phyloP scores from a whole-genome alignment of 2,797 vertebrate genomes.

The Neosilurus mollespiculum region DNA sequence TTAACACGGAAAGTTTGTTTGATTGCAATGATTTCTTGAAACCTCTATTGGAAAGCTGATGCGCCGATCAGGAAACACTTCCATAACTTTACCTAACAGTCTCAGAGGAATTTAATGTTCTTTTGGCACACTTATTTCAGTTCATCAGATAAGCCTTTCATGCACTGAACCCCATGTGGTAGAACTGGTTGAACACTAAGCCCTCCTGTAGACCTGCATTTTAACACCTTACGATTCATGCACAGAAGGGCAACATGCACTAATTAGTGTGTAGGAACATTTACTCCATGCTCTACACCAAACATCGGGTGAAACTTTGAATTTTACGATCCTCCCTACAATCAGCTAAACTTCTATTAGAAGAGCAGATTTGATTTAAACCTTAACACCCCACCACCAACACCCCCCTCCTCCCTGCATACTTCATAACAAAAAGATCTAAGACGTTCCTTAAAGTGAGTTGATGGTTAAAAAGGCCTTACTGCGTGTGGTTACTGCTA shows the following conservation, averaged over 20 bases:
- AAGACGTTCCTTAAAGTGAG: background rate
- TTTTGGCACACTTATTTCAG: background rate
- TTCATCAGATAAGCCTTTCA: background rate
- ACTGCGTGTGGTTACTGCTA: background rate
- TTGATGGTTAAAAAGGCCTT: background rate
- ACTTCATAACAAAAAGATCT: slow-evolving; percentile 11
- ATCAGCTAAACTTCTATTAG: background rate
- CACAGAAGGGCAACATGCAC: background rate
- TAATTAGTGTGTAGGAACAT: background rate
- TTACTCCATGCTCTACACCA: background rate
- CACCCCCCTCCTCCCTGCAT: background rate
- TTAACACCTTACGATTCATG: slow-evolving; percentile 7
- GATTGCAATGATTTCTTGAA: slow-evolving; percentile 1
- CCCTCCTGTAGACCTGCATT: background rate
- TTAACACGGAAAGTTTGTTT: background rate
- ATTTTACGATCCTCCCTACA: slow-evolving; percentile 2
- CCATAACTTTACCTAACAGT: background rate
- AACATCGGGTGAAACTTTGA: slow-evolving; percentile 9
- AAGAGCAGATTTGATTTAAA: background rate
- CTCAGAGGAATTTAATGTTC: slow-evolving; percentile 1
- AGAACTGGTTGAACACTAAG: background rate
- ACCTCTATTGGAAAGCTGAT: background rate
- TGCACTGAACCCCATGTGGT: background rate
- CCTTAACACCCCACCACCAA: background rate
- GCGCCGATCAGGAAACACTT: background rate